Evolutionary conservation across 2,888 invertebrate genomes (phyloP).

Genomic region (Drosophila emarginata): DNA sequence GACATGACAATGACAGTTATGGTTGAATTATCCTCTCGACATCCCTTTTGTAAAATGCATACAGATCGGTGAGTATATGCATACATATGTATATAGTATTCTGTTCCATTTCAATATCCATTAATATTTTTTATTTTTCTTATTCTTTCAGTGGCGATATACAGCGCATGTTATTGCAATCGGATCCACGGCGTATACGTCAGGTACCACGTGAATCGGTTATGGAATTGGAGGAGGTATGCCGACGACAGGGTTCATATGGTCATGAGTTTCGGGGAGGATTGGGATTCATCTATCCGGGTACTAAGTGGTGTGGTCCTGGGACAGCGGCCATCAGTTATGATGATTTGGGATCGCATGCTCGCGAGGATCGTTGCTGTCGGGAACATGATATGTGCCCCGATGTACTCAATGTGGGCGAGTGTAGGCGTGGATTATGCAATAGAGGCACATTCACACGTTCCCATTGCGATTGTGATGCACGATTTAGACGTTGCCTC

Average conservation of each 20-base stretch:
- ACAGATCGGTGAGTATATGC: conserved; percentile 84
- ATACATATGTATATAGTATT: too few relatives aligned
- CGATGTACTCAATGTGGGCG: conserved; percentile 84
- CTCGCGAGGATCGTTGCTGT: conserved; percentile 88
- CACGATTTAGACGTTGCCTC: conserved; percentile 87
- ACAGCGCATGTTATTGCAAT: conserved; percentile 85
- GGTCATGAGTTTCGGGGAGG: conserved; percentile 82
- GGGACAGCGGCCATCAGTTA: conserved; percentile 86
- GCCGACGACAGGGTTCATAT: conserved; percentile 82
- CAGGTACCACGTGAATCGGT: conserved; percentile 86
- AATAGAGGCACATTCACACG: conserved; percentile 88
- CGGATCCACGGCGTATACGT: conserved; percentile 84
- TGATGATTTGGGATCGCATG: conserved; percentile 86
- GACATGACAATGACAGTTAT: conserved; percentile 86
- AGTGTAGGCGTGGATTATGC: conserved; percentile 86
- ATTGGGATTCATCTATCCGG: conserved; percentile 85
- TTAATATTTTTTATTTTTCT: too few relatives aligned
- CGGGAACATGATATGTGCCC: conserved; percentile 89
- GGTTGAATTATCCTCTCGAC: conserved; percentile 85
- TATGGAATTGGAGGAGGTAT: conserved; percentile 84
- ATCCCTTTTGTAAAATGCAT: conserved; percentile 85
- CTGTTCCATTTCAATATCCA: not conserved
- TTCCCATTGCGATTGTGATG: conserved; percentile 90
- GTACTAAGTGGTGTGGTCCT: conserved; percentile 91
- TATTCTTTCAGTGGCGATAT: conserved; percentile 84